phyloP scores from a whole-genome alignment of 2,888 invertebrate genomes.

The Galerucella pusilla region DNA sequence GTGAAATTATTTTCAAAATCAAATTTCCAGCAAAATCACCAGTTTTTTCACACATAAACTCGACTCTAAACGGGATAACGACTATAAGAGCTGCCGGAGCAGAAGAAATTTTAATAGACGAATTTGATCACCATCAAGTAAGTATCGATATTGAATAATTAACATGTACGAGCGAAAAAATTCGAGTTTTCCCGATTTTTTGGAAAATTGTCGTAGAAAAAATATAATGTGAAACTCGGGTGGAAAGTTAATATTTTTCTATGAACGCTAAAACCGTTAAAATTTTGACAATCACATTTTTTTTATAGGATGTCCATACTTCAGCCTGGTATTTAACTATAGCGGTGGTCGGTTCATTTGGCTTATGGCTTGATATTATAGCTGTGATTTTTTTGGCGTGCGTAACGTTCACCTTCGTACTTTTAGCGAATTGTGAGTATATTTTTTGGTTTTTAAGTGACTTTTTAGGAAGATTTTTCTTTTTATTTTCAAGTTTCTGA shows the following conservation, averaged over 20 bases:
- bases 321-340: constrained; percentile 73
- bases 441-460: too few relatives aligned
- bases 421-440: constrained; percentile 52
- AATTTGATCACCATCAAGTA: constrained; percentile 53
- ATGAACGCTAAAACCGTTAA: too few relatives aligned
- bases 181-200: too few relatives aligned
- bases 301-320: constrained; percentile 67
- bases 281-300: not conserved
- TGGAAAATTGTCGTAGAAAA: too few relatives aligned
- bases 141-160: constrained; percentile 2
- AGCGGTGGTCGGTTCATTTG: constrained; percentile 73
- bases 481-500: constrained; percentile 2
- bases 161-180: too few relatives aligned
- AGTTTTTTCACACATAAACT: constrained; percentile 51
- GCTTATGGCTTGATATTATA: constrained; percentile 74
- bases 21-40: constrained; percentile 51
- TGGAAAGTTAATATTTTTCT: too few relatives aligned
- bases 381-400: constrained; percentile 71
- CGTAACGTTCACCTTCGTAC: constrained; percentile 71
- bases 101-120: constrained; percentile 43
- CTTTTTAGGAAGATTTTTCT: not conserved
- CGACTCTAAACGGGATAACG: constrained; percentile 49
- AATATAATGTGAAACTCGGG: too few relatives aligned
- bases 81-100: constrained; percentile 49
- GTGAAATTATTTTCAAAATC: not conserved